Evolutionary conservation across 2,113 vertebrate genomes (phyloP), one percentile per base, ranked within the genome.

Genomic region (Urocitellus parryii): DNA sequence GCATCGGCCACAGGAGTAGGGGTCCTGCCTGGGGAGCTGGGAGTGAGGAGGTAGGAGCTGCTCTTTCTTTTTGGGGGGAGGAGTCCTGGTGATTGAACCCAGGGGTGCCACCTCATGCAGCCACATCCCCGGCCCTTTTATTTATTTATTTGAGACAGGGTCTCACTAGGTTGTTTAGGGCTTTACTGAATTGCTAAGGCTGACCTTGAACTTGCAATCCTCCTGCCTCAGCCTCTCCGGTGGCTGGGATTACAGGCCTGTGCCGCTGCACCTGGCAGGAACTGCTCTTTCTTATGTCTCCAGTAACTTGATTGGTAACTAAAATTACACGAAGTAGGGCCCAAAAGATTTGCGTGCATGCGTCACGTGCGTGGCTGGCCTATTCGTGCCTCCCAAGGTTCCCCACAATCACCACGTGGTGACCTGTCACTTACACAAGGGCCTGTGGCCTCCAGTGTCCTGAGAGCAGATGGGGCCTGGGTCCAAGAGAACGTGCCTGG

Each of bases 341-440:
- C 67, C n/a, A 5, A 8, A 32, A 12, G n/a, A 51, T 25, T 8
- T 13, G 88, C 4, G 12, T 0, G 22, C 37, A n/a, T 4, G 80
- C 5, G 24, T 4, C 2, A 1, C 1, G 37, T 1, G 67, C 56
- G 24, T 27, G 48, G 32, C 7, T 4, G 37, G 12, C 70, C 27
- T 42, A 11, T 9, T 20, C 27, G 6, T 42, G 14, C 70, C 7
- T 51, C 17, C 39, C 25, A 5, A 16, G 56, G 6, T 20, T 9
- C n/a, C 29, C 61, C 37, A 29, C 58, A 10, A 12, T 39, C 20
- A 5, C 42, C 51, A 3, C 34, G 91, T 17, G 51, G 17, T 37
- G 76, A 25, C 10, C 27, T 20, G n/a, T 24, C 63, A 20, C 20
- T 32, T 53, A 48, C 17, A 14, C 29, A 17, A 11, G 70, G 17